Evolutionary conservation across 2,113 vertebrate species (phyloP), one percentile per base, ranked within the genome.

Genomic region (Electrona antarctica): DNA sequence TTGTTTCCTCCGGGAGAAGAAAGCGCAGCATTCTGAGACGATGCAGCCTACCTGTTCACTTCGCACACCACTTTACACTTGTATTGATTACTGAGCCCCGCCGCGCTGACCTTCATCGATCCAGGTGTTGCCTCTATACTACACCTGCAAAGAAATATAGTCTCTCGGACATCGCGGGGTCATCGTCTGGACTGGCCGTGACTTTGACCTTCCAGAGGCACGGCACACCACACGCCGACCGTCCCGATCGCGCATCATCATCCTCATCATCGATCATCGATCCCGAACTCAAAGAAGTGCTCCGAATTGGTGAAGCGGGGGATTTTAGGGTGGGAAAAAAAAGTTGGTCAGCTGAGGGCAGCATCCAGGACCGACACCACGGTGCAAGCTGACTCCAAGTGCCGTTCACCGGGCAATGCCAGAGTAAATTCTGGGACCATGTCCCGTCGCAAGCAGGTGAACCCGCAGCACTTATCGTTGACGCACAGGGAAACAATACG

Each of bases 391-490:
- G 91, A 90, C 90, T 93, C 87, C 92, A 91, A 91, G 94, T 94
- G 92, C 94, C 92, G 95, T 95, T 97, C 95, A 95, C 95, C 96
- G 94, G 96, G 96, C 95, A 95, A 98, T 98, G 96, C 95, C 95
- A 95, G 94, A 96, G 95, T 98, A 97, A 95, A 97, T 98, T 97
- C 96, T 94, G 95, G 96, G 96, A 96, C 96, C 93, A 99, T 99
- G 97, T 99, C 97, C 97, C 97, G 97, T 94, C 96, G 97, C 95
- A 99, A 99, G 95, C 97, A 99, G 96, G 97, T 97, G 94, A 98
- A 99, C 92, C 97, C 97, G 92, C 97, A 99, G 95, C 97, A 99
- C 95, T 96, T 98, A 92, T 96, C 93, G 85, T 88, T 93, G 89
- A 91, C 95, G 90, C 96, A 96, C 94, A 94, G 96, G 94, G 97